A percentile compares a stretch with the other conserved stretches of the same genome.
Conservation (phyloP, 2,113 vertebrate genomes). For the Tetraodon nigroviridis region DNA sequence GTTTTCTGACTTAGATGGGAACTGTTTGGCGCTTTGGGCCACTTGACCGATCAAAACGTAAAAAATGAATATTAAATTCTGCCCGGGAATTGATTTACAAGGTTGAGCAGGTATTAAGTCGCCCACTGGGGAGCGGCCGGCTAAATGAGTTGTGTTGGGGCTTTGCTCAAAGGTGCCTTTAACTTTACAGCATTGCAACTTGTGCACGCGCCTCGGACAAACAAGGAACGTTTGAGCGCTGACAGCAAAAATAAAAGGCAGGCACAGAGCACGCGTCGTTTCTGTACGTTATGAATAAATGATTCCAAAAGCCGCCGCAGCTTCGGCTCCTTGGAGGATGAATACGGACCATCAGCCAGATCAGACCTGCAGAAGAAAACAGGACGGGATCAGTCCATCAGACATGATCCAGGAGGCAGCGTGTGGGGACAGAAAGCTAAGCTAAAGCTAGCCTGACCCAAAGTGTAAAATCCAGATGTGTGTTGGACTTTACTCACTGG, state of each 20-base stretch:
- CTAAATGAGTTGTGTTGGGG: slow-evolving; percentile 6
- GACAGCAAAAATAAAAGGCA: neutral
- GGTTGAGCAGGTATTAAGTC: slow-evolving; percentile 30
- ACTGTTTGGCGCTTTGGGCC: slow-evolving; percentile 57
- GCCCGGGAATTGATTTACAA: slow-evolving; percentile 56
- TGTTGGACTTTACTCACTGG: too few species aligned
- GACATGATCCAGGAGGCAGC: neutral
- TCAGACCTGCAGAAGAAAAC: neutral
- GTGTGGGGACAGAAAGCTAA: too few species aligned
- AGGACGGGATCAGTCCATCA: neutral
- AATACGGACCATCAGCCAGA: neutral
- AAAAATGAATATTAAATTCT: slow-evolving; percentile 56
- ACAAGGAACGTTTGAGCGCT: neutral
- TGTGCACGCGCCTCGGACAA: neutral
- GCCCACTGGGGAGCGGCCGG: slow-evolving; percentile 6
- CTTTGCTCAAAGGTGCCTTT: neutral
- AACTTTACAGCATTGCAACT: neutral
- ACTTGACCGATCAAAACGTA: slow-evolving; percentile 46
- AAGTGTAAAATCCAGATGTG: too few species aligned
- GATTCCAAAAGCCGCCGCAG: neutral
- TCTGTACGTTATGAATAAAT: neutral
- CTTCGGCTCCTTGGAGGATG: neutral
- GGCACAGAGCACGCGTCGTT: neutral
- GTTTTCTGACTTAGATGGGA: slow-evolving; percentile 52
- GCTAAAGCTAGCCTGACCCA: too few species aligned